Percentiles rank a stretch among this genome's conserved stretches.
These are phyloP conservation scores for Geotrupes spiniger DNA, from an alignment of 2,888 invertebrate genomes.

Conservation along the genomic window DNA sequence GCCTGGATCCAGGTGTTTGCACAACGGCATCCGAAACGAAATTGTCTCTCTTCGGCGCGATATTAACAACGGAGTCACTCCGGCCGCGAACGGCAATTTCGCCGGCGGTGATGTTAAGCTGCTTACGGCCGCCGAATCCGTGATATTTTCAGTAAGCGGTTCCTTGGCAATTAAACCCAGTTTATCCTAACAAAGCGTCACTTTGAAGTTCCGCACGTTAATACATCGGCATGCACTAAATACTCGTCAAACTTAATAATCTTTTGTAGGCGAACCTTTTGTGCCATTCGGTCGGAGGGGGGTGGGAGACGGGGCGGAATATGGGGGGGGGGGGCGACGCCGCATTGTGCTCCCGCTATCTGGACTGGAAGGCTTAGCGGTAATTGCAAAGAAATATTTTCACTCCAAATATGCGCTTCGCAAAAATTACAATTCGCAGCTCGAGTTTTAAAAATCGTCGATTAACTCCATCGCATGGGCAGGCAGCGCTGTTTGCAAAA, in stretches of 20 bases:
- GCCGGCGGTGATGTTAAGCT: slow-evolving; percentile 39
- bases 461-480: too few relatives aligned
- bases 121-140: slow-evolving; percentile 34
- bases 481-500: too few relatives aligned
- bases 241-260: slow-evolving; percentile 52
- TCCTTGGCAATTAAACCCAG: slow-evolving; percentile 40
- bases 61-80: slow-evolving; percentile 46
- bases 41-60: slow-evolving; percentile 39
- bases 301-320: slow-evolving; percentile 13
- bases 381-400: slow-evolving; percentile 21
- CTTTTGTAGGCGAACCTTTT: slow-evolving; percentile 50
- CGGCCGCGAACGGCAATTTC: slow-evolving; percentile 44
- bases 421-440: neutral
- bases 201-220: slow-evolving; percentile 36
- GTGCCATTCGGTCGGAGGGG: slow-evolving; percentile 33
- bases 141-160: slow-evolving; percentile 36
- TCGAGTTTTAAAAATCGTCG: neutral
- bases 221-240: slow-evolving; percentile 40
- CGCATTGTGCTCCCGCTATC: slow-evolving; percentile 5
- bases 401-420: slow-evolving; percentile 9
- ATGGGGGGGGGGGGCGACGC: neutral
- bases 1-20: slow-evolving; percentile 34
- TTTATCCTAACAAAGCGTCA: slow-evolving; percentile 32
- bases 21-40: slow-evolving; percentile 38
- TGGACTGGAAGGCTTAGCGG: slow-evolving; percentile 10